phyloP scores from a whole-genome alignment of 2,797 vertebrate genomes.

The Chrysolophus pictus region DNA sequence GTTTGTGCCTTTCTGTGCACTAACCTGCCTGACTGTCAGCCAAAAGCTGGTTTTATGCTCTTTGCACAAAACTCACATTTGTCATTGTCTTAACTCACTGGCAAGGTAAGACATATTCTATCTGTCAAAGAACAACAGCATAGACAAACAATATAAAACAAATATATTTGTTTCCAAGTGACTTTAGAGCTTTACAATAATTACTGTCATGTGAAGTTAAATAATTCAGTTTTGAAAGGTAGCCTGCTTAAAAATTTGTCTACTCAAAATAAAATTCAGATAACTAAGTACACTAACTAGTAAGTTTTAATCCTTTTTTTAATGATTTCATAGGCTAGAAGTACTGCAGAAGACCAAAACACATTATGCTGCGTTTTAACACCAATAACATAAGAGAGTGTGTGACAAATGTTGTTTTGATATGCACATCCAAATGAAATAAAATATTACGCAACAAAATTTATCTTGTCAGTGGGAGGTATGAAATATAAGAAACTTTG shows the following conservation, averaged over 20 bases:
- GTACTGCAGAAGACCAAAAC: not conserved
- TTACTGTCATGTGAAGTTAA: not conserved
- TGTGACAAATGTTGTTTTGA: not conserved
- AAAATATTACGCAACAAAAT: not conserved
- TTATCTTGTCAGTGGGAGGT: not conserved
- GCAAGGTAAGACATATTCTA: not conserved
- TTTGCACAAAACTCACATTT: not conserved
- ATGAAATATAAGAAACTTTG: not conserved
- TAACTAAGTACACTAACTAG: fast-evolving
- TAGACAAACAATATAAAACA: not conserved
- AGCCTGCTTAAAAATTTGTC: not conserved
- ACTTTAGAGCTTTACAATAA: not conserved
- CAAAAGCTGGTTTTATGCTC: not conserved
- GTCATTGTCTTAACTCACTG: not conserved
- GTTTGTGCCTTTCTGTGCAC: not conserved
- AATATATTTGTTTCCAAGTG: not conserved
- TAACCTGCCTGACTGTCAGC: not conserved
- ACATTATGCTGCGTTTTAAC: not conserved
- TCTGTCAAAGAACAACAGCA: not conserved
- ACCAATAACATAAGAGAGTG: not conserved
- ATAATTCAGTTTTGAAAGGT: not conserved
- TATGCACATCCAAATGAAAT: not conserved
- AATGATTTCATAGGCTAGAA: not conserved
- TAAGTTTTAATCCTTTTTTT: not conserved
- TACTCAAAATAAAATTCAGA: not conserved